Percentiles rank a stretch among this genome's conserved stretches.
phyloP scores from a whole-genome alignment of 2,797 vertebrate species.

The Xenentodon cancila region DNA sequence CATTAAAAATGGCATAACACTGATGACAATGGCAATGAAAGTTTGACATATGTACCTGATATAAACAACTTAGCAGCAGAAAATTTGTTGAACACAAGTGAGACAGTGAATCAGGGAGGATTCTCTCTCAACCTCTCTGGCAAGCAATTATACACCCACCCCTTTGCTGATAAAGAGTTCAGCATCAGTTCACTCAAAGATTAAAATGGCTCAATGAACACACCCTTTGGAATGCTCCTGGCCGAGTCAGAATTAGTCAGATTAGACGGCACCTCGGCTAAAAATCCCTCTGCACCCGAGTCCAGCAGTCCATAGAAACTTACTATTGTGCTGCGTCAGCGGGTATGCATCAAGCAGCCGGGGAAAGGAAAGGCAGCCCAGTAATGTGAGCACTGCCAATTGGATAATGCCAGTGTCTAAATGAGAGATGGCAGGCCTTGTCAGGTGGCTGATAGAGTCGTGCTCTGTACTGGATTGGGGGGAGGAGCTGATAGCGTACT shows the following conservation, averaged over 20 bases:
- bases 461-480: constrained; percentile 38
- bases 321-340: constrained; percentile 73
- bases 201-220: constrained; percentile 70
- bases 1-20: too few species aligned
- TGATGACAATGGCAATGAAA: too few species aligned
- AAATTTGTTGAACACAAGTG: constrained; percentile 45
- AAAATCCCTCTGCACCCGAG: constrained; percentile 53
- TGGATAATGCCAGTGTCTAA: constrained; percentile 62
- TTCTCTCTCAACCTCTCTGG: constrained; percentile 23
- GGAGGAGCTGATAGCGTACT: constrained; percentile 35
- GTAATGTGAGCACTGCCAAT: constrained; percentile 64
- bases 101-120: constrained; percentile 36
- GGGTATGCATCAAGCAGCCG: constrained; percentile 39
- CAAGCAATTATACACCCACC: constrained; percentile 58
- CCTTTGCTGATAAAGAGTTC: constrained; percentile 75
- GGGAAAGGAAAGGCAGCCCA: constrained; percentile 35
- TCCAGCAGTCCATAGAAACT: constrained; percentile 62
- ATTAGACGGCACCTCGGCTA: constrained; percentile 61
- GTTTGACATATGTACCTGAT: too few species aligned
- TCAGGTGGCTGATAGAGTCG: constrained; percentile 65
- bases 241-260: constrained; percentile 65
- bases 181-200: constrained; percentile 79
- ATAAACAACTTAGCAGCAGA: background rate
- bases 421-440: constrained; percentile 67
- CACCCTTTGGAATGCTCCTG: constrained; percentile 64